These are phyloP conservation scores for Geothlypis trichas DNA, from an alignment of 2,113 vertebrate species.

Conservation along the genomic window DNA sequence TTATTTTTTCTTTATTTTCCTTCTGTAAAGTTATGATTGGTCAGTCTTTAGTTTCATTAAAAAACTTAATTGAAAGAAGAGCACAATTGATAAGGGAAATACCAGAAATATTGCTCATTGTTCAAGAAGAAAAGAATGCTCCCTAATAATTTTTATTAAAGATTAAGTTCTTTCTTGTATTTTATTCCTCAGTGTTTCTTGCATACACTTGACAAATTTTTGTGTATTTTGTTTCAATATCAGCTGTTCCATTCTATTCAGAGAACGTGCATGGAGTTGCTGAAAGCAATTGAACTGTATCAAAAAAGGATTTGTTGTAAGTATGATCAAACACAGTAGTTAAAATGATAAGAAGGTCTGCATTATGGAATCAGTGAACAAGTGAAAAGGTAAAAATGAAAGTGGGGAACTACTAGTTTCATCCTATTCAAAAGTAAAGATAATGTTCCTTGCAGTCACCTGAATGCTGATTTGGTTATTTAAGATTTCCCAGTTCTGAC, in stretches of 20 bases:
- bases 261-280: slow-evolving; percentile 96
- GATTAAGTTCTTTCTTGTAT: background rate
- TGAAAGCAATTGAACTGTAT: slow-evolving; percentile 96
- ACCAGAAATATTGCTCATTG: background rate
- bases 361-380: background rate
- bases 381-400: background rate
- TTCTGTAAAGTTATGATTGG: background rate
- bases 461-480: background rate
- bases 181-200: background rate
- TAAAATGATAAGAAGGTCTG: background rate
- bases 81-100: background rate
- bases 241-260: slow-evolving; percentile 98
- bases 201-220: background rate
- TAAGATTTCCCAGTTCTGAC: background rate
- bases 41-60: background rate
- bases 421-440: background rate
- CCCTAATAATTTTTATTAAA: background rate
- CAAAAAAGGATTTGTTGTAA: slow-evolving; percentile 94
- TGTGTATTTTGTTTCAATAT: slow-evolving; percentile 32
- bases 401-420: background rate
- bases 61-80: background rate
- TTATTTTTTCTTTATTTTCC: background rate
- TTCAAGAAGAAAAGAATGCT: background rate
- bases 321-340: slow-evolving; percentile 59
- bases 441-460: background rate